These are phyloP conservation scores for Apamea crenata DNA, from an alignment of 2,888 invertebrate species.

Conservation along the genomic window DNA sequence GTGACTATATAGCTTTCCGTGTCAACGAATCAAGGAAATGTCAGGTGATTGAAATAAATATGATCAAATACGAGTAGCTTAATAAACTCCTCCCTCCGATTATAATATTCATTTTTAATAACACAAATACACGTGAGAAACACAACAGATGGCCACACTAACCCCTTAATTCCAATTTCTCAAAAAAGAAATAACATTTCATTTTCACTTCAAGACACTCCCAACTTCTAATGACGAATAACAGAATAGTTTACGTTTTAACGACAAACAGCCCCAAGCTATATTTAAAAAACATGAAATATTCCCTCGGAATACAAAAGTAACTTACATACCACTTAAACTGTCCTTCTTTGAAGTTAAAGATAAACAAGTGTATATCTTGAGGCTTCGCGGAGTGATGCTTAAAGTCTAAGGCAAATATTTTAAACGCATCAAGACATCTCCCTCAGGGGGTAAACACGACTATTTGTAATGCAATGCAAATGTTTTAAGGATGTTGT, in stretches of 20 bases:
- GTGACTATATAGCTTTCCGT: too few relatives aligned
- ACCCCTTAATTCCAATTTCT: slow-evolving; percentile 10
- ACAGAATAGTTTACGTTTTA: slow-evolving; percentile 37
- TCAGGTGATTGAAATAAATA: background rate
- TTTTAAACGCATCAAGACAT: slow-evolving; percentile 71
- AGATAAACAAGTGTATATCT: slow-evolving; percentile 60
- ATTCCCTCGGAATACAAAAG: slow-evolving; percentile 42
- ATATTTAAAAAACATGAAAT: slow-evolving; percentile 52
- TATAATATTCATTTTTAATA: background rate
- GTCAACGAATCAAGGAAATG: background rate
- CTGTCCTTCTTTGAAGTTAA: slow-evolving; percentile 66
- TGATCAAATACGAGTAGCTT: background rate
- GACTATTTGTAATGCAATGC: slow-evolving; percentile 66
- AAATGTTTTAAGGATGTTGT: slow-evolving; percentile 54
- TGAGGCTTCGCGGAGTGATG: slow-evolving; percentile 51
- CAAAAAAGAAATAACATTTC: slow-evolving; percentile 6
- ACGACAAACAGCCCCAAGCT: slow-evolving; percentile 27
- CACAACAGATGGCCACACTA: slow-evolving; percentile 21
- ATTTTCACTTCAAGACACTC: slow-evolving; percentile 20
- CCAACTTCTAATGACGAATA: slow-evolving; percentile 17
- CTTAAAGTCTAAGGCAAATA: slow-evolving; percentile 68
- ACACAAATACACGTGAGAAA: slow-evolving; percentile 4
- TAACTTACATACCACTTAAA: slow-evolving; percentile 60
- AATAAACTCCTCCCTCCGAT: too few relatives aligned
- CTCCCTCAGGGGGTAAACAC: slow-evolving; percentile 52